Base-by-base conservation (phyloP, 2,888 invertebrate genomes). In the Eristalis pertinax region DNA sequence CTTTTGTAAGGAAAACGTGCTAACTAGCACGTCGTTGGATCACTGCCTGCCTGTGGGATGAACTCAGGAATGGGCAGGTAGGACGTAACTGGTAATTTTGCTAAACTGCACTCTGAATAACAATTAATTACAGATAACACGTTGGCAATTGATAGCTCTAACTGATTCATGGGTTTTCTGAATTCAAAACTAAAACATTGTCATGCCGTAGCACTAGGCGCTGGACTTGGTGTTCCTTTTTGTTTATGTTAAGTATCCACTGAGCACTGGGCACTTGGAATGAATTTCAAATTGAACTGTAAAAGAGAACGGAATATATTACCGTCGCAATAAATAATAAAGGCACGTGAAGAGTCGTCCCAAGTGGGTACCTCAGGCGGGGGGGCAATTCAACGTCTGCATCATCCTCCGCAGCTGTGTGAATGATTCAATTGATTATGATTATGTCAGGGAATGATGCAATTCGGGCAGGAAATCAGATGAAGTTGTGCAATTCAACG, bases 41-140 rank as follows among this genome's bases (percentile, higher is more conserved):
- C 50, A 19, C 8, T 19, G n/a, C n/a, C n/a, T 43, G 43, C 43
- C 43, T 5, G n/a, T 43, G 43, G 43, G n/a, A 5, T 50, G 50
- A 8, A 19, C 19, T 50, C 50, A 3, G 50, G 50, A 50, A 50
- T 50, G 50, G 50, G 7, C 19, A 19, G 63, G n/a, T 32, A 13
- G 15, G 29, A 32, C 63, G n/a, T 19, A 29, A 63, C 62, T 29
- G 26, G 67, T 62, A 26, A 26, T 72, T 41, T 11, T 29, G n/a
- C 60, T 19, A 22, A 41, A 5, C 13, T 67, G n/a, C 50, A 50
- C 41, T 41, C 38, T 72, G 72, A 62, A 72, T 72, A 62, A 43
- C 72, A 72, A 72, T 62, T 50, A 50, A 50, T 50, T 19, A 19
- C 50, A 50, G 50, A 8, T 19, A 50, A 50, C 4, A 2, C 15